Percentiles rank a stretch among this genome's conserved stretches.
Evolutionary conservation across 2,113 vertebrate species (phyloP).

Genomic region (Tachycineta bicolor): DNA sequence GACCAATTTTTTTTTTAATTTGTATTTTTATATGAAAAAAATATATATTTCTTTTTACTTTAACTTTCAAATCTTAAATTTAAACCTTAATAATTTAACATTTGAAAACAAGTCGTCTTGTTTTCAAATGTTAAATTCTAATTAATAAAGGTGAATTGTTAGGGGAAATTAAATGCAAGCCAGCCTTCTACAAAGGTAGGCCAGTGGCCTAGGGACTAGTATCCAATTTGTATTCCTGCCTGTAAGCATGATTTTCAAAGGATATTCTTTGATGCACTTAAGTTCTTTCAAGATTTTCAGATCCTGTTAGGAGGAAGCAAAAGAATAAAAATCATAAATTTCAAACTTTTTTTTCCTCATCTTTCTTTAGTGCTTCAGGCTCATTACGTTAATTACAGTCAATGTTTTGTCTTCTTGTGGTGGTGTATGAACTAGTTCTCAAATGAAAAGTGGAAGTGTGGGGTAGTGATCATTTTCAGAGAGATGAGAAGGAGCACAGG

Average conservation of each 20-base stretch:
- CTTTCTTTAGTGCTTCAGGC: slow-evolving; percentile 5
- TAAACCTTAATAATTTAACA: too few relatives aligned
- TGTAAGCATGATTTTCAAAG: slow-evolving; percentile 46
- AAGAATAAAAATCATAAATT: slow-evolving; percentile 9
- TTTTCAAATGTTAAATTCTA: slow-evolving; percentile 48
- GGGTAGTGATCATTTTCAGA: neutral
- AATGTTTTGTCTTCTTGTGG: slow-evolving; percentile 38
- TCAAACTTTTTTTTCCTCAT: neutral
- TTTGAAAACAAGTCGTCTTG: neutral
- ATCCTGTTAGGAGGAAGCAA: neutral
- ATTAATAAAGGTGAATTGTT: slow-evolving; percentile 55
- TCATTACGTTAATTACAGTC: slow-evolving; percentile 31
- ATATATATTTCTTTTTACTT: neutral
- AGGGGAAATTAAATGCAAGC: slow-evolving; percentile 62
- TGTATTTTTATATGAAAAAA: neutral
- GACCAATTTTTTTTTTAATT: neutral
- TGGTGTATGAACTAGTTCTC: neutral
- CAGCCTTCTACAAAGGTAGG: slow-evolving; percentile 55
- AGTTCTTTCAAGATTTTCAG: slow-evolving; percentile 53
- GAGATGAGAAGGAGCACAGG: neutral
- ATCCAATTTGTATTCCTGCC: slow-evolving; percentile 49
- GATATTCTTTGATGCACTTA: slow-evolving; percentile 44
- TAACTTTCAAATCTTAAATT: neutral
- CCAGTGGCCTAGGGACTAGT: slow-evolving; percentile 33
- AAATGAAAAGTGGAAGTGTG: neutral